These are phyloP conservation scores for Coecobrya sp. DNA, from an alignment of 2,888 invertebrate genomes.

Conservation along the genomic window DNA sequence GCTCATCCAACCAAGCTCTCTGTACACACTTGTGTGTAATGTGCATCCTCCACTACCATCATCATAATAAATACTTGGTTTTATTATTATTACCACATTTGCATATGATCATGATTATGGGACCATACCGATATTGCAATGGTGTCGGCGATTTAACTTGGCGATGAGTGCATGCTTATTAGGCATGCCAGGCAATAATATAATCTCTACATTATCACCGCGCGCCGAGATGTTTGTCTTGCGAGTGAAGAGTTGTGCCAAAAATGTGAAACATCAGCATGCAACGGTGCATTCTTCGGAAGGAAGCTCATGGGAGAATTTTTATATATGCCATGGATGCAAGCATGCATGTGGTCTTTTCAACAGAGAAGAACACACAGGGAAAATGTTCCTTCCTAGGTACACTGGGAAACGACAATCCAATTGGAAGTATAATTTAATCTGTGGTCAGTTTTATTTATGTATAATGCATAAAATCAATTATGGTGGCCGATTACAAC, in stretches of 20 bases:
- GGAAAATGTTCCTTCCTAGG: neutral
- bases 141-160: constrained; percentile 44
- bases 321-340: constrained; percentile 42
- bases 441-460: too few relatives aligned
- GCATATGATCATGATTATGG: constrained; percentile 61
- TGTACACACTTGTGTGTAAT: constrained; percentile 1
- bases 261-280: constrained; percentile 70
- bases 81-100: constrained; percentile 59
- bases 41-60: neutral
- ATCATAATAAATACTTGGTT: constrained; percentile 48
- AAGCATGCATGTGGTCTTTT: constrained; percentile 54
- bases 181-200: constrained; percentile 35
- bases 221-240: neutral
- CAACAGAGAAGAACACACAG: constrained; percentile 8
- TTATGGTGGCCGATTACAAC: too few relatives aligned
- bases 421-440: neutral
- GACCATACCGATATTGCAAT: constrained; percentile 50
- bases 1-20: neutral
- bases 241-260: constrained; percentile 56
- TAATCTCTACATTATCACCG: constrained; percentile 58
- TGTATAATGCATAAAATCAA: too few relatives aligned
- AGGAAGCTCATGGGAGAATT: constrained; percentile 25
- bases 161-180: constrained; percentile 64
- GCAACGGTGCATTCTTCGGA: constrained; percentile 69
- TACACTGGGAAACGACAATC: neutral